Base-by-base conservation (phyloP, 2,888 invertebrate species). In the Agonum fuliginosum region DNA sequence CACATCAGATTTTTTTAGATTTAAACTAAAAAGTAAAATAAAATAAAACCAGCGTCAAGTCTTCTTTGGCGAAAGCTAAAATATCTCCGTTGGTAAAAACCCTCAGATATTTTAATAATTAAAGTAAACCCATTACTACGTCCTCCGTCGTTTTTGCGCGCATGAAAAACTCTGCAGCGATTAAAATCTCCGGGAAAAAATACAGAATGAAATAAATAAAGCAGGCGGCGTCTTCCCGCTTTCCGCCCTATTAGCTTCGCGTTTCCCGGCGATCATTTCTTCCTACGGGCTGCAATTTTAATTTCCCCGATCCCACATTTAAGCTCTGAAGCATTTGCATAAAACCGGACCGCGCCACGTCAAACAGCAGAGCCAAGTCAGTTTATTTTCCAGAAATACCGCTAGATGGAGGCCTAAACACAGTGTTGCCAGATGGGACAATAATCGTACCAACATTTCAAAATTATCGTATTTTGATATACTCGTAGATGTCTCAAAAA, bases 141-240 rank as follows among this genome's bases (percentile, higher is more conserved):
- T 10, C 20, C n/a, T 3, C 5, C 43, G 12, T 10, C 14, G 22
- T 54, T 54, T 54, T 54, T 54, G 54, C 17, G 10, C 22, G 17
- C 54, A 54, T 22, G 54, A 54, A 22, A 54, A 54, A 22, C n/a
- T 54, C 54, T 22, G 10, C 24, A 5, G 12, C 54, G 54, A 54
- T 54, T 54, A 54, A 22, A 54, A 22, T 54, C 24, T 54, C 12
- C 17, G n/a, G 22, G 24, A 54, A 54, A 54, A 54, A 54, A 54
- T 54, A 22, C 22, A 22, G 24, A 54, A 54, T 54, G 20, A 54
- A 54, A 54, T 54, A 54, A 54, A 54, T 54, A 54, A 54, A 54
- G 4, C 54, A 54, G 54, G 22, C 22, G 54, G n/a, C n/a, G 54
- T 54, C 46, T 46, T 46, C 17, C 46, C 54, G 54, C 12, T 54